Percentiles rank a stretch among this genome's conserved stretches.
These are phyloP conservation scores for Caenorhabditis brenneri DNA, from an alignment of 1,140 invertebrate genomes.

Conservation along the genomic window DNA sequence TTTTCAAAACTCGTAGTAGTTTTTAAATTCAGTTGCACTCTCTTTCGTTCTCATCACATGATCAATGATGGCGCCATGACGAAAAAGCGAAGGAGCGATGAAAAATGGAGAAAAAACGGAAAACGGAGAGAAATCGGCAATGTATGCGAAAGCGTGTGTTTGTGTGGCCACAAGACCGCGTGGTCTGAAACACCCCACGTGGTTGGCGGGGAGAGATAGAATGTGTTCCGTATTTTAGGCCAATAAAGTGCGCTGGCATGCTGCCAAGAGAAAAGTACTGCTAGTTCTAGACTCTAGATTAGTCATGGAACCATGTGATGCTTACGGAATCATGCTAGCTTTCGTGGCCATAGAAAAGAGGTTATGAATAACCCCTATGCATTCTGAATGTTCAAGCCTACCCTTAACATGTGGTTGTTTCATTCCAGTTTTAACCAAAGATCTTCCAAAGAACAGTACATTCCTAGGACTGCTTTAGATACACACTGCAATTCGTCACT, in stretches of 20 bases:
- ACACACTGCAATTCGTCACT: no score
- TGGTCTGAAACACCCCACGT: conserved; percentile 35
- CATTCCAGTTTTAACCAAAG: no score
- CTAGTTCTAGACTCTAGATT: background rate
- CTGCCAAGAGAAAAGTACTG: background rate
- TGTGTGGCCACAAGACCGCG: background rate
- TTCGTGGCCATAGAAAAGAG: background rate
- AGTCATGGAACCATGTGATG: background rate
- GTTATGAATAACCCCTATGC: no score
- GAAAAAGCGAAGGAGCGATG: background rate
- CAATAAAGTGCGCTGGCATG: background rate
- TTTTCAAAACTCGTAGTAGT: background rate
- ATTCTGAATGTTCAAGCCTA: no score
- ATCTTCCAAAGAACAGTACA: no score
- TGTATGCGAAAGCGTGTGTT: conserved; percentile 26
- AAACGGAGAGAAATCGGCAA: background rate
- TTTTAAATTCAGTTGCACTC: background rate
- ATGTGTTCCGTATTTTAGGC: conserved; percentile 22
- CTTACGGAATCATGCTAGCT: no score
- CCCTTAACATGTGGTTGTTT: no score
- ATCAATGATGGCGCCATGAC: conserved; percentile 32
- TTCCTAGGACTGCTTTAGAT: no score
- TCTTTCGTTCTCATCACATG: conserved; percentile 18
- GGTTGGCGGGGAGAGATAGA: background rate
- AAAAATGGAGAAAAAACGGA: conserved; percentile 26